Evolutionary conservation across 2,113 vertebrate genomes (phyloP).

Genomic region (Synodontis membranacea): DNA sequence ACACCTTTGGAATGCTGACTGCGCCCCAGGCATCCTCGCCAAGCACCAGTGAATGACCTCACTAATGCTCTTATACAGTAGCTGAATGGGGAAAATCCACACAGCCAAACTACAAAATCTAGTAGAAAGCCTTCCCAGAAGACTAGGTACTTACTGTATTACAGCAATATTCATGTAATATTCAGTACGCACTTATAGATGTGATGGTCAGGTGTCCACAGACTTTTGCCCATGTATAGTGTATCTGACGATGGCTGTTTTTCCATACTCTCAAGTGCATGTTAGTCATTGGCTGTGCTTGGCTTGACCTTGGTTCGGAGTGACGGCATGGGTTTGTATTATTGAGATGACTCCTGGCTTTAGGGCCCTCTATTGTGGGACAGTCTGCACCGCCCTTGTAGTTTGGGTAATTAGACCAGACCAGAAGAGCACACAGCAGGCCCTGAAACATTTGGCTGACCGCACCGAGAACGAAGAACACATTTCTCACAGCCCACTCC

Average conservation of each 20-base stretch:
- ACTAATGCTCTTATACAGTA: background rate
- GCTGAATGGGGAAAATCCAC: background rate
- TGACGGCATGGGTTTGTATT: conserved; percentile 43
- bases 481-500: conserved; percentile 43
- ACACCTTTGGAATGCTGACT: background rate
- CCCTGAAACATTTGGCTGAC: conserved; percentile 39
- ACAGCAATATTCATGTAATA: too few relatives aligned
- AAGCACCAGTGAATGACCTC: background rate
- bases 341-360: conserved; percentile 35
- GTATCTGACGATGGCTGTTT: conserved; percentile 15
- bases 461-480: conserved; percentile 10
- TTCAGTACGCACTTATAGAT: background rate
- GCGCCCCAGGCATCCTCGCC: background rate
- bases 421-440: background rate
- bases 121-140: background rate
- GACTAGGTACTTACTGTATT: too few relatives aligned
- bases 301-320: conserved; percentile 48
- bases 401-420: conserved; percentile 41
- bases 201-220: background rate
- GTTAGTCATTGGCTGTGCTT: conserved; percentile 38
- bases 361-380: conserved; percentile 46
- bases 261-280: conserved; percentile 11
- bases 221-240: background rate
- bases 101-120: background rate
- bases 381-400: conserved; percentile 54